Conservation (phyloP, 2,888 invertebrate species). For the Parnassius mnemosyne region DNA sequence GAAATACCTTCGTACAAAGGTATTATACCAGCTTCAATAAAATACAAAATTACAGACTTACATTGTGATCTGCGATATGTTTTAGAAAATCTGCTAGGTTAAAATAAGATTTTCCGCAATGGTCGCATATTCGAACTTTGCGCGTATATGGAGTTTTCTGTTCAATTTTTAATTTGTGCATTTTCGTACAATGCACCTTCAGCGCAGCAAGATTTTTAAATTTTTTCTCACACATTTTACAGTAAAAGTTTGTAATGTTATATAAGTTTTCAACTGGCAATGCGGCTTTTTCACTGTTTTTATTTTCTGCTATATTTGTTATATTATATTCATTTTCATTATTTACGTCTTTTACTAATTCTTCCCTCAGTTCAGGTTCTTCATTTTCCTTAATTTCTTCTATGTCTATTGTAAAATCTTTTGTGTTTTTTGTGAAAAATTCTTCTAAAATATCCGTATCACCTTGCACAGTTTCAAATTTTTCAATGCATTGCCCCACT, state of each 20-base stretch:
- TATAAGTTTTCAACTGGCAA: slow-evolving; percentile 37
- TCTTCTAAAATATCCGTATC: slow-evolving; percentile 48
- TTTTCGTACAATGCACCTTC: slow-evolving; percentile 46
- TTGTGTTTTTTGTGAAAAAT: slow-evolving; percentile 39
- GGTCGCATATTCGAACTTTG: slow-evolving; percentile 40
- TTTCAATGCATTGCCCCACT: slow-evolving; percentile 39
- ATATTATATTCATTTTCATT: slow-evolving; percentile 1
- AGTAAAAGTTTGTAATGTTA: slow-evolving; percentile 46
- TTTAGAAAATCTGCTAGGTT: slow-evolving; percentile 36
- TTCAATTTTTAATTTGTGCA: slow-evolving; percentile 44
- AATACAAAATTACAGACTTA: slow-evolving; percentile 28
- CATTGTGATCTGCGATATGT: slow-evolving; percentile 49
- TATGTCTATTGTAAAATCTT: slow-evolving; percentile 25
- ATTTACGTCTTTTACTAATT: slow-evolving; percentile 4
- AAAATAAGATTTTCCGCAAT: slow-evolving; percentile 43
- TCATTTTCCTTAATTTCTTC: slow-evolving; percentile 4
- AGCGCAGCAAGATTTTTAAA: slow-evolving; percentile 41
- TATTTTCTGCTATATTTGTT: slow-evolving; percentile 1
- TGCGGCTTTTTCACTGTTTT: slow-evolving; percentile 10
- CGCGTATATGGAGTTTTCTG: slow-evolving; percentile 18
- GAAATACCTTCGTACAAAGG: too few relatives aligned
- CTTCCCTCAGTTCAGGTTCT: slow-evolving; percentile 5
- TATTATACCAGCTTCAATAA: too few relatives aligned
- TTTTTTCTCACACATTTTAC: slow-evolving; percentile 52
- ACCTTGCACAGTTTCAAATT: slow-evolving; percentile 34